Base-by-base conservation (phyloP, 2,888 invertebrate species). In the Scaptomyza parva region DNA sequence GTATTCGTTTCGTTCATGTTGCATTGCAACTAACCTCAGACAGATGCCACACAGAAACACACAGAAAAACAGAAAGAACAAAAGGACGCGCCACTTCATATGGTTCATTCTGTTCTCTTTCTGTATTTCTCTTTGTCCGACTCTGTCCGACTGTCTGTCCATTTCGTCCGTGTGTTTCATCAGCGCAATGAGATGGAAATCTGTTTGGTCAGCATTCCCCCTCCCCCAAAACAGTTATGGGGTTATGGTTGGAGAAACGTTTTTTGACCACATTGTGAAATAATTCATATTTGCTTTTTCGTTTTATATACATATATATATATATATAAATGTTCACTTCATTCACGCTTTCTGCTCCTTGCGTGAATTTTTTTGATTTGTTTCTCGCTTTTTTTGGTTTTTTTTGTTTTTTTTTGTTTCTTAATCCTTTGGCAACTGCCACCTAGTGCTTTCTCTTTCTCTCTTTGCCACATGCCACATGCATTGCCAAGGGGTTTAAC, bases 241-340 rank as follows among this genome's bases (percentile, higher is more conserved):
- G 18, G 61, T 33, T 12, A n/a, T n/a, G n/a, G n/a, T n/a, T n/a
- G n/a, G n/a, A 5, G 1, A 9, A 18, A 35, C 11, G 9, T 37
- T 39, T 43, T 52, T 18, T 24, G 28, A 47, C 44, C 51, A 43
- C 47, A 9, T 20, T 51, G 47, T 65, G 67, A 73, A 77, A 66
- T 71, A 74, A 82, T 82, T 37, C 70, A 76, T 73, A 63, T 70
- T 59, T 65, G 6, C 37, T 17, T 37, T 35, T 30, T 18, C 2
- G 55, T 62, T 64, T 52, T 47, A 24, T 17, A n/a, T n/a, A n/a
- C n/a, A n/a, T n/a, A n/a, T n/a, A n/a, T n/a, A n/a, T n/a, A n/a
- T n/a, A n/a, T n/a, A n/a, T n/a, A n/a, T n/a, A n/a, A n/a, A 9
- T 28, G 7, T 28, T 37, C 20, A 24, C 45, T 6, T 18, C 24